These are phyloP conservation scores for Blastobasis lacticolella DNA, from an alignment of 2,888 invertebrate genomes.

Conservation along the genomic window DNA sequence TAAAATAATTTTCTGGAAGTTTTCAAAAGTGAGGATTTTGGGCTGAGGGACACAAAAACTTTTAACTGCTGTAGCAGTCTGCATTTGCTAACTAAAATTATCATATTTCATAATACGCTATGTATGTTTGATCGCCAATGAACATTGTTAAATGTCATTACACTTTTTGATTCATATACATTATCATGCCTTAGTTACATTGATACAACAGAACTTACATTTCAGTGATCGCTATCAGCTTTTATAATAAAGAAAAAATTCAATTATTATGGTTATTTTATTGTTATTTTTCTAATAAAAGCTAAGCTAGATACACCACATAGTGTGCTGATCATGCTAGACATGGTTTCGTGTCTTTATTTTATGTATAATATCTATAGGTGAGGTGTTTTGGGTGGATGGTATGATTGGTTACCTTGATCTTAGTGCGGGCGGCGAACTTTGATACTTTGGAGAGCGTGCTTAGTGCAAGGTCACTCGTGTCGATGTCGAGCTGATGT, in stretches of 20 bases:
- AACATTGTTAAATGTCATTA: too few species aligned
- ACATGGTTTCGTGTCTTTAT: too few species aligned
- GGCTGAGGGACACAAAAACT: too few species aligned
- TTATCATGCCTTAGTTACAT: slow-evolving; percentile 61
- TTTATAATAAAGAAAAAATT: too few species aligned
- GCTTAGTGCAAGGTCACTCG: slow-evolving; percentile 88
- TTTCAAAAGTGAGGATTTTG: too few species aligned
- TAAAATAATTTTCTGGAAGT: too few species aligned
- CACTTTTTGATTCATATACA: too few species aligned
- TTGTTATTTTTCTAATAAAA: slow-evolving; percentile 34
- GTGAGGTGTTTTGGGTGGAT: not conserved
- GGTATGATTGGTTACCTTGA: slow-evolving; percentile 73
- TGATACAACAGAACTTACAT: slow-evolving; percentile 13
- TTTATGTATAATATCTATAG: not conserved
- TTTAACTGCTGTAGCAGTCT: too few species aligned
- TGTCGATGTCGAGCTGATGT: slow-evolving; percentile 89
- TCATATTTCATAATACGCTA: too few species aligned
- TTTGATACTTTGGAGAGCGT: slow-evolving; percentile 94
- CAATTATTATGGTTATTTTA: slow-evolving; percentile 18
- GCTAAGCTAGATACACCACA: slow-evolving; percentile 37
- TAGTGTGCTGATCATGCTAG: not conserved
- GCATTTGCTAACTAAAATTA: too few species aligned
- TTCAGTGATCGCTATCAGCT: too few species aligned
- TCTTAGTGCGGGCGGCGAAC: slow-evolving; percentile 87
- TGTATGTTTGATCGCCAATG: too few species aligned